phyloP scores from a whole-genome alignment of 1,140 invertebrate genomes.

The Brachionus rubens region DNA sequence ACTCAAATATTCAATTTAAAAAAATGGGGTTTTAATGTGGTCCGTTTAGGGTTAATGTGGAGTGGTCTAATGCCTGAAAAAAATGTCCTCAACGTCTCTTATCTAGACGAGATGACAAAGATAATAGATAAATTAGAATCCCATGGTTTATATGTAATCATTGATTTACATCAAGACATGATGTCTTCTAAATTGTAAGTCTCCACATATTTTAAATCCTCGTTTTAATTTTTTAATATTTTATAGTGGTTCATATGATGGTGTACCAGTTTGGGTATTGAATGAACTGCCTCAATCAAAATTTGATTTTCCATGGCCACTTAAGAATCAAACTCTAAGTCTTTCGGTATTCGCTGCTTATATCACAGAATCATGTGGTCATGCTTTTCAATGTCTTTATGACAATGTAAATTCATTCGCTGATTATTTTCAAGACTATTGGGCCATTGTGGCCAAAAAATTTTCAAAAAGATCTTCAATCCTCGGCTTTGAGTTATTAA shows the following conservation, averaged over 20 bases:
- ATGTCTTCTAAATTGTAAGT: conserved; percentile 42
- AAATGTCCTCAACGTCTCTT: background rate
- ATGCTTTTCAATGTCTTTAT: conserved; percentile 51
- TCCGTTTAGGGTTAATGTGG: conserved; percentile 45
- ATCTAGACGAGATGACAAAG: conserved; percentile 1
- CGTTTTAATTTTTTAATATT: too few species aligned
- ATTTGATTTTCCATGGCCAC: conserved; percentile 50
- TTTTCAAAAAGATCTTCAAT: conserved; percentile 48
- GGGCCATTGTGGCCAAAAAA: conserved; percentile 47
- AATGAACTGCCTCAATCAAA: conserved; percentile 47
- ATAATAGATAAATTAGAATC: conserved; percentile 12
- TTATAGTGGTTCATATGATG: conserved; percentile 20
- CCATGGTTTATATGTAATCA: conserved; percentile 4
- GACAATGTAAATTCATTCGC: conserved; percentile 48
- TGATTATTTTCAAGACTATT: conserved; percentile 49
- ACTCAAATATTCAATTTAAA: conserved; percentile 25
- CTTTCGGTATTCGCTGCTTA: conserved; percentile 48
- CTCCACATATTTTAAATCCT: too few species aligned
- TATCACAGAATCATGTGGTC: conserved; percentile 49
- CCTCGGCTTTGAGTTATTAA: conserved; percentile 52
- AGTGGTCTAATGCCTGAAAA: conserved; percentile 19
- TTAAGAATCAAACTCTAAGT: conserved; percentile 36
- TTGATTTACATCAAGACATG: conserved; percentile 46
- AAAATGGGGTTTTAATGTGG: conserved; percentile 40
- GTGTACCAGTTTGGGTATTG: conserved; percentile 49